Evolutionary conservation across 2,113 vertebrate genomes (phyloP), one percentile per base, ranked within the genome.

Genomic region (Platysternon megacephalum): DNA sequence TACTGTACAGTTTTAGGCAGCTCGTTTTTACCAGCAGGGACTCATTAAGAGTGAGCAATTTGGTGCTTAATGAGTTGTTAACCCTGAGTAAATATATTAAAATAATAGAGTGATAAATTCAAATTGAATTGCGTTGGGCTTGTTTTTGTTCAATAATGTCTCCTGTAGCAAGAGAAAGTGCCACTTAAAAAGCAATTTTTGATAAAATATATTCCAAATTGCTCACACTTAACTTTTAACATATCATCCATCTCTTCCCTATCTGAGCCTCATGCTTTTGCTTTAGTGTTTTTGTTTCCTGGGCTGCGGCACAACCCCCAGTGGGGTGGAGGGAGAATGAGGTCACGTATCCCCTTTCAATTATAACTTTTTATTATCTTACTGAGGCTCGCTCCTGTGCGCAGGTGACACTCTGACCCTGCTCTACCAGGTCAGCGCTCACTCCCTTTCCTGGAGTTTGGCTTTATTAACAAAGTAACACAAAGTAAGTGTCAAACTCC

Each of bases 51-150:
- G 90, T 95, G 86, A 98, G 94, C 91, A 98, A 98, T 98, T 98
- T 98, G 90, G 96, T 97, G 97, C 88, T 97, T 98, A 98, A 98
- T 98, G 98, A 98, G 87, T 98, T 98, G 97, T 97, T 98, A 98
- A 98, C 97, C 93, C 93, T 97, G 94, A 98, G 90, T 97, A 98
- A 98, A 98, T 98, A 98, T 97, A 98, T 98, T 98, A 98, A 98
- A 98, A 98, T 98, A 98, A 98, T 88, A 98, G 94, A 97, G 96
- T 97, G 93, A 98, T 98, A 98, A 96, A 98, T 98, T 97, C 89
- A 97, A 98, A 96, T 91, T 95, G 89, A 97, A 98, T 94, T 96
- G 94, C 82, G 95, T 80, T 56, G 5, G 65, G 72, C 74, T 95
- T 96, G 72, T 12, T 4, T 96, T 86, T 90, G 52, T 95, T 98